Evolutionary conservation across 2,797 vertebrate species (phyloP), one percentile per base, ranked within the genome.

Genomic region (Acrossocheilus fasciatus): DNA sequence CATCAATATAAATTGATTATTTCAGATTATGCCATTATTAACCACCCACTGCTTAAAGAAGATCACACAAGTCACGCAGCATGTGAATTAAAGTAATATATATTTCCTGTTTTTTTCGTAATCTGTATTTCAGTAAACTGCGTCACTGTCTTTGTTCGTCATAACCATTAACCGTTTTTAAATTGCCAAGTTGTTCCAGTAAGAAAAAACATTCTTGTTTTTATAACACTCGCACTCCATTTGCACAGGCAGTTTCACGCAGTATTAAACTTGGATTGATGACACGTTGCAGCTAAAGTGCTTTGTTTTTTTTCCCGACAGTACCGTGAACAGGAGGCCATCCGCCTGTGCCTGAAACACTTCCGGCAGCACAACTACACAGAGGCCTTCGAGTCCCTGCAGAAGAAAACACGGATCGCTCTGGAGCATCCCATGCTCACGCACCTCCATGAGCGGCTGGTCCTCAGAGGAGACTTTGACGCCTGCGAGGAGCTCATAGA

Each of bases 271-370:
- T 39, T n/a, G 43, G 62, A n/a, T 39, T 64, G 12, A 52, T 70
- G 43, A 39, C n/a, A 66, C 0, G 9, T 66, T 80, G 47, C 36
- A 80, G 2, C 30, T 57, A 43, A 81, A 23, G 54, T 1, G 18
- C 39, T 5, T 26, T 15, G 50, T 14, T 80, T 23, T 80, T 23
- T 73, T 26, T 10, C 7, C 23, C 91, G 91, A 94, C 96, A 99
- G 98, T 99, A 99, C 96, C 97, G 98, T 94, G 98, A 99, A 97
- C 98, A 99, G 95, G 98, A 99, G 96, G 98, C 98, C 91, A 99
- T 99, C 95, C 98, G 98, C 84, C 97, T 99, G 91, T 99, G 98
- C 94, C 96, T 99, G 86, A 99, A 99, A 93, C 98, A 99, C 94
- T 99, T 99, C 89, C 95, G 98, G 84, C 98, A 99, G 90, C 98